Percentiles rank a stretch among this genome's conserved stretches.
phyloP scores from a whole-genome alignment of 2,888 invertebrate genomes.

The Cerceris ruficornis region DNA sequence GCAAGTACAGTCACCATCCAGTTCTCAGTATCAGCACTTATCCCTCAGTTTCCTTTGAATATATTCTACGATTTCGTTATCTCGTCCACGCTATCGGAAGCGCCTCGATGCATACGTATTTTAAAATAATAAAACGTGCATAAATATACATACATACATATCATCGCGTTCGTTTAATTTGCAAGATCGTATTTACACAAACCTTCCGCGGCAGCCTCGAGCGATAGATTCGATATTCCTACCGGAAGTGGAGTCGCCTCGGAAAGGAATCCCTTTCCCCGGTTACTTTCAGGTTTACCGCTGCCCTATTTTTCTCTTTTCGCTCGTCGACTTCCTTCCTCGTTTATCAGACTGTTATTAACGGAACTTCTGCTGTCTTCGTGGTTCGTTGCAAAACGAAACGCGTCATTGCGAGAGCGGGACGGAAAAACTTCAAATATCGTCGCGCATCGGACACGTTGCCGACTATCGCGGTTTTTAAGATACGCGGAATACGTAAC shows the following conservation, averaged over 20 bases:
- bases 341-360: not conserved
- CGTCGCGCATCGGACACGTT: not conserved
- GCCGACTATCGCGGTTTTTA: not conserved
- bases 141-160: conserved; percentile 1
- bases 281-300: not conserved
- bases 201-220: not conserved
- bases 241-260: not conserved
- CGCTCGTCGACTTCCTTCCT: not conserved
- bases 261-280: not conserved
- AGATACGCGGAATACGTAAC: not conserved
- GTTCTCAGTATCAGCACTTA: too few relatives aligned
- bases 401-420: not conserved
- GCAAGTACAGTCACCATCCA: too few relatives aligned
- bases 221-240: not conserved
- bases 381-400: not conserved
- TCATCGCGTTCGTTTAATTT: not conserved
- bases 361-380: not conserved
- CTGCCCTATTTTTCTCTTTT: not conserved
- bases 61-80: conserved; percentile 11
- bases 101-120: conserved; percentile 14
- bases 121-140: conserved; percentile 7
- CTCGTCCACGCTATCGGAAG: conserved; percentile 9
- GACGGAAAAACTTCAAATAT: not conserved
- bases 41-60: not conserved
- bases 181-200: not conserved